Base-by-base conservation (phyloP, 2,113 vertebrate genomes). In the Lophochroa leadbeateri region DNA sequence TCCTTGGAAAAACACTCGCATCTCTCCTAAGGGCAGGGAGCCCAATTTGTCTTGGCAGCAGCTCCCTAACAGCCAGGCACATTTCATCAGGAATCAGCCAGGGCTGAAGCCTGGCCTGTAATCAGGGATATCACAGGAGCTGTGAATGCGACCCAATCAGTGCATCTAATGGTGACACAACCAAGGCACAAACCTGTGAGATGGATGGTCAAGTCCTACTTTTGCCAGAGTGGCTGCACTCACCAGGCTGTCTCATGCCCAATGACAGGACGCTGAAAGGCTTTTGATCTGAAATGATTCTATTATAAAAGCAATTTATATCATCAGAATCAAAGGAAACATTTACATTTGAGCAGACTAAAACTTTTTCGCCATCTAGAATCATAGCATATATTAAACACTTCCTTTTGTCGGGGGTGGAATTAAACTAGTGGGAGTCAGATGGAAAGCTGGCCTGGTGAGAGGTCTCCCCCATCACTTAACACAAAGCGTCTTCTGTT, bases 311-410 rank as follows among this genome's bases (percentile, higher is more conserved):
- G 63, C 35, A 77, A 85, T 90, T 90, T 80, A 23, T 72, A 69
- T 61, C 47, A 81, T 76, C 67, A 85, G 37, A 95, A 88, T 10
- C 37, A 50, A 79, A 80, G 52, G 58, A 92, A 93, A 91, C 37
- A 35, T 65, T 78, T 43, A 68, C n/a, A 89, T 74, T 33, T 60
- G 17, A 91, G 60, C 55, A 63, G 88, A 57, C 19, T 64, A 76
- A 44, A 91, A 86, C 49, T 74, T 89, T 67, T 39, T 47, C 17
- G 31, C 23, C 43, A 80, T 63, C 47, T 68, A 72, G 25, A 91
- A 78, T 84, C 69, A 47, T 24, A 68, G 61, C 29, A 64, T 43
- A 23, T 79, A 65, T 49, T 55, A 79, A 39, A 46, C 5, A 29
- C 8, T 24, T 76, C 49, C 64, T 85, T 84, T 44, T 53, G 69